phyloP scores from a whole-genome alignment of 2,113 vertebrate species.

The Elaphurus davidianus region DNA sequence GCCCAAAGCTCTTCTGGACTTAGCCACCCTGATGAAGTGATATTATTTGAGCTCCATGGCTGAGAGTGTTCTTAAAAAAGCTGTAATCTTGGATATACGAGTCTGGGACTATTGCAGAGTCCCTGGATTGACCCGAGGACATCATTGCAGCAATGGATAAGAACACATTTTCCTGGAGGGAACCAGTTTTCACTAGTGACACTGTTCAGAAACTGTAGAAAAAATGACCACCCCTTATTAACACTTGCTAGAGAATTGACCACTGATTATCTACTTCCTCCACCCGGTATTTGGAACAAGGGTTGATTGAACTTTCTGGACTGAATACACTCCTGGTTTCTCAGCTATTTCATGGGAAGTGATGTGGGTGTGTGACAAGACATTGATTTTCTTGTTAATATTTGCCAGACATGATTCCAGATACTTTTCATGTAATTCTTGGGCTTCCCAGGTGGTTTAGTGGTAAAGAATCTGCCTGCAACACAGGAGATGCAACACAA shows the following conservation, averaged over 20 bases:
- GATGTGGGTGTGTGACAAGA: not conserved
- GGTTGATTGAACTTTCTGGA: not conserved
- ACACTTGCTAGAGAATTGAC: not conserved
- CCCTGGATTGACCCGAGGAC: not conserved
- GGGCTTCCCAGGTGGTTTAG: not conserved
- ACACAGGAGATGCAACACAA: rapidly evolving
- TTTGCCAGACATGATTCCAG: not conserved
- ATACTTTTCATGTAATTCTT: not conserved
- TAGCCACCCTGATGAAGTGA: not conserved
- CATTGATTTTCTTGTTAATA: not conserved
- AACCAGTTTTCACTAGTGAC: not conserved
- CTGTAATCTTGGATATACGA: not conserved
- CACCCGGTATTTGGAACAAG: not conserved
- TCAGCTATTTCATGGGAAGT: not conserved
- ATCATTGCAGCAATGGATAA: not conserved
- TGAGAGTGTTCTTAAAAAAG: not conserved
- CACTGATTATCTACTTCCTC: not conserved
- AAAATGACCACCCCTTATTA: not conserved
- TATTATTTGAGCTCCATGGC: not conserved
- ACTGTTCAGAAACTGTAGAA: not conserved
- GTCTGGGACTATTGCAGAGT: not conserved
- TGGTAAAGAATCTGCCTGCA: not conserved
- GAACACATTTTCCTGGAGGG: not conserved
- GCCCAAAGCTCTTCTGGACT: not conserved
- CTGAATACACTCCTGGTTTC: not conserved